Evolutionary conservation across 1,140 invertebrate species (phyloP), one percentile per base, ranked within the genome.

Genomic region (Drosophila bocki): DNA sequence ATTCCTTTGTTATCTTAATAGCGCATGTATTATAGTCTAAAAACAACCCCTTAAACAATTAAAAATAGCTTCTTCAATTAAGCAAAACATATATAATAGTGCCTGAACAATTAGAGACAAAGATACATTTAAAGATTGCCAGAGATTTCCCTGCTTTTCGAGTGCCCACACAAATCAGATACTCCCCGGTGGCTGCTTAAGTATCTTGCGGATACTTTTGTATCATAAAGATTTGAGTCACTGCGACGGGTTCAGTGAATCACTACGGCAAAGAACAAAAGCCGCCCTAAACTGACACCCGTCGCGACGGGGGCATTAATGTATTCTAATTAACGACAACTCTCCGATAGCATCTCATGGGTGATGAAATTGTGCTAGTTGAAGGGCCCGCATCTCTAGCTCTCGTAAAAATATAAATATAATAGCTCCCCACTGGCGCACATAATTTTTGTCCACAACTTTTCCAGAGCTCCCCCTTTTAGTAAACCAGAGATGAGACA

Each of bases 281-380:
- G 67, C 51, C 32, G 8, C 44, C 39, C 48, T 69, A 64, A 51
- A 19, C 32, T 33, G 29, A 12, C 42, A 48, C 35, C 68, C 17
- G 42, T 29, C 26, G 26, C 26, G 26, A 29, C 26, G 26, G 44
- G 35, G 53, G 53, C 51, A 72, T 72, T 72, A 72, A 72, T 72
- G 54, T 76, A 76, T 76, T 76, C 71, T 76, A 76, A 76, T 76
- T 76, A 76, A 76, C 64, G 74, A 57, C 74, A 76, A 71, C 45
- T 51, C 68, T 15, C 44, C 67, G 69, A 72, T 72, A 72, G n/a
- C 44, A 72, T 72, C 69, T 71, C 69, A 50, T 71, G 74, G 74
- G 74, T 75, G 72, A 64, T 75, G 72, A 75, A 75, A 75, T 41
- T 58, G 71, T 53, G 72, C 60, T 48, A 76, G 56, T 77, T 47